Evolutionary conservation across 2,797 vertebrate genomes (phyloP).

Genomic region (Gephyroberyx darwinii): DNA sequence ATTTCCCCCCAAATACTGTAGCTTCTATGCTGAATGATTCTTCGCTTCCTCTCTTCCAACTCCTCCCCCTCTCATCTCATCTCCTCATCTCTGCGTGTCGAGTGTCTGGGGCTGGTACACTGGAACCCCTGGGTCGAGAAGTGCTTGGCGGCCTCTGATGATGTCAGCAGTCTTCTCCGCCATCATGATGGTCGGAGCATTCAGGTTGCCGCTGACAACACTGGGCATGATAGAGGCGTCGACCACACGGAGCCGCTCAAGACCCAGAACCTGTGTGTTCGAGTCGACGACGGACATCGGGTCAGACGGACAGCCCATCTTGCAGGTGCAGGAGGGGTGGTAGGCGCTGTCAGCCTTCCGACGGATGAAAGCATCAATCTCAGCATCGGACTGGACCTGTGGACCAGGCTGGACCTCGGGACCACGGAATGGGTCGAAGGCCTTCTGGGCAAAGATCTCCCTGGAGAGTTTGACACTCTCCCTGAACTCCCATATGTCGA

Average conservation of each 20-base stretch:
- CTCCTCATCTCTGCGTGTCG: slow-evolving; percentile 84
- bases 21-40: not conserved
- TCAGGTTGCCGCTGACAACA: slow-evolving; percentile 94
- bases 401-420: slow-evolving; percentile 88
- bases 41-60: not conserved
- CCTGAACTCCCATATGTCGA: slow-evolving; percentile 90
- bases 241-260: slow-evolving; percentile 89
- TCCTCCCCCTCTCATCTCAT: slow-evolving; percentile 42
- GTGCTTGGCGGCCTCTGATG: slow-evolving; percentile 85
- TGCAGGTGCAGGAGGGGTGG: slow-evolving; percentile 96
- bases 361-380: slow-evolving; percentile 94
- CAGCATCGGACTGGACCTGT: slow-evolving; percentile 85
- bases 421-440: slow-evolving; percentile 90
- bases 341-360: slow-evolving; percentile 93
- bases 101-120: slow-evolving; percentile 87
- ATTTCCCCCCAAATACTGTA: not conserved
- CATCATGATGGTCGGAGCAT: slow-evolving; percentile 96
- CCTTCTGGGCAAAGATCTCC: slow-evolving; percentile 94
- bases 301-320: slow-evolving; percentile 91
- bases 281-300: slow-evolving; percentile 88
- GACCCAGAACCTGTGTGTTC: slow-evolving; percentile 86
- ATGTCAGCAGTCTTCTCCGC: slow-evolving; percentile 95
- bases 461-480: slow-evolving; percentile 88
- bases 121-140: slow-evolving; percentile 81
- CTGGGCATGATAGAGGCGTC: slow-evolving; percentile 99